A percentile compares a stretch with the other conserved stretches of the same genome.
Conservation (phyloP, 2,888 invertebrate genomes). For the Pandemis heparana region DNA sequence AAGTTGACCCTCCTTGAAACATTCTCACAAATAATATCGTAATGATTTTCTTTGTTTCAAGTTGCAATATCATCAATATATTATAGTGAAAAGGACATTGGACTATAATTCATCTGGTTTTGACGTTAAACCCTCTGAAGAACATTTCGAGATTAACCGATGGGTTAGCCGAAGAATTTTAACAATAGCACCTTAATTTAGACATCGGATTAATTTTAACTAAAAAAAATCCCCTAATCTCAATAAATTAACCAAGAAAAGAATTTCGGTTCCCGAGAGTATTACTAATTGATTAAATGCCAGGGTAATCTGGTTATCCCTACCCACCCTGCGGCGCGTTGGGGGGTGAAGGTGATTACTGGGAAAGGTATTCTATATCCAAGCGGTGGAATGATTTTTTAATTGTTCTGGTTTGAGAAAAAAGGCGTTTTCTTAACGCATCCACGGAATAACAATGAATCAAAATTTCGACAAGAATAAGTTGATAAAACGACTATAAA, state of each 20-base stretch:
- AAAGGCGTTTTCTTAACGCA: background rate
- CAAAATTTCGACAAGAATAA: no score
- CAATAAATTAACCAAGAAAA: conserved; percentile 1
- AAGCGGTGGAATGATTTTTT: background rate
- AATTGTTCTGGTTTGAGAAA: background rate
- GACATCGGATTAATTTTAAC: background rate
- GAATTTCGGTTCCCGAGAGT: background rate
- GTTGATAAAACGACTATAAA: no score
- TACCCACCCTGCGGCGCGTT: background rate
- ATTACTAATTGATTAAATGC: conserved; percentile 5
- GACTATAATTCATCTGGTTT: no score
- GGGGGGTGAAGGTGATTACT: background rate
- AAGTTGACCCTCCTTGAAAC: no score
- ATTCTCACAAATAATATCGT: no score
- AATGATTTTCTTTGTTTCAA: no score
- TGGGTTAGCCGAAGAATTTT: no score
- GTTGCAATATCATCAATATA: no score
- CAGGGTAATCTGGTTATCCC: background rate
- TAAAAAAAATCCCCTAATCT: background rate
- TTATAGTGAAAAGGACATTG: no score
- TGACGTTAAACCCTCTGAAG: background rate
- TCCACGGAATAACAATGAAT: no score
- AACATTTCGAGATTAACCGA: no score
- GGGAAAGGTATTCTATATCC: background rate
- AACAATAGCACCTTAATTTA: background rate